A percentile compares a stretch with the other conserved stretches of the same genome.
Evolutionary conservation across 1,140 invertebrate genomes (phyloP).

Genomic region (Sminthurinus signatus): DNA sequence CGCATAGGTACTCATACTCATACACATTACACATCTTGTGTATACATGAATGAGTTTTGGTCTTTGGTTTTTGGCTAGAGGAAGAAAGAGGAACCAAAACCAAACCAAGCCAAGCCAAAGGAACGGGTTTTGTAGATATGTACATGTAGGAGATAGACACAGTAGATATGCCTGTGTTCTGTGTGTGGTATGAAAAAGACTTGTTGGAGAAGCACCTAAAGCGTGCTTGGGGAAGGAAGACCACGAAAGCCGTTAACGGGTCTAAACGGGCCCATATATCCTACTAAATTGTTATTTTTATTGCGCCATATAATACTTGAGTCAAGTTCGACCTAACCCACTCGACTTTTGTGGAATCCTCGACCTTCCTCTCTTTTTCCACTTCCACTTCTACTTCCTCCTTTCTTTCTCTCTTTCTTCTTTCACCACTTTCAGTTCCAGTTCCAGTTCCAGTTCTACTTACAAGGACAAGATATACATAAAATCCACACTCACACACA

Average conservation of each 20-base stretch:
- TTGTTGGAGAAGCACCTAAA: slow-evolving; percentile 11
- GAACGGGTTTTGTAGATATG: neutral
- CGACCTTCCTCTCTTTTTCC: neutral
- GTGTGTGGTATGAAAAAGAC: slow-evolving; percentile 1
- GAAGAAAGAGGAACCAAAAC: too few species aligned
- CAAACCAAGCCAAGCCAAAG: too few species aligned
- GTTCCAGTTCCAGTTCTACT: too few species aligned
- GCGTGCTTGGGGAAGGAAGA: slow-evolving; percentile 13
- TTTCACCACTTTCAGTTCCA: neutral
- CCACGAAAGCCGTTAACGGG: slow-evolving; percentile 28
- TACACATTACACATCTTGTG: too few species aligned
- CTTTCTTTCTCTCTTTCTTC: neutral
- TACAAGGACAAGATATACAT: too few species aligned
- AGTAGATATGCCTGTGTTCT: too few species aligned
- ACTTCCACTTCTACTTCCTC: too few species aligned
- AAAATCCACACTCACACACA: too few species aligned
- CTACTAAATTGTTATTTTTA: slow-evolving; percentile 38
- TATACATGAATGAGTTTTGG: too few species aligned
- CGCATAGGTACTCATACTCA: too few species aligned
- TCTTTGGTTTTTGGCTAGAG: too few species aligned
- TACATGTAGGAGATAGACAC: neutral
- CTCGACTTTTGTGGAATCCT: slow-evolving; percentile 4
- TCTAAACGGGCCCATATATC: slow-evolving; percentile 36
- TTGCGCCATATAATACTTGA: slow-evolving; percentile 34
- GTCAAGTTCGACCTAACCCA: slow-evolving; percentile 21